These are phyloP conservation scores for Heliconius eleuchia DNA, from an alignment of 1,140 invertebrate genomes.

Conservation along the genomic window DNA sequence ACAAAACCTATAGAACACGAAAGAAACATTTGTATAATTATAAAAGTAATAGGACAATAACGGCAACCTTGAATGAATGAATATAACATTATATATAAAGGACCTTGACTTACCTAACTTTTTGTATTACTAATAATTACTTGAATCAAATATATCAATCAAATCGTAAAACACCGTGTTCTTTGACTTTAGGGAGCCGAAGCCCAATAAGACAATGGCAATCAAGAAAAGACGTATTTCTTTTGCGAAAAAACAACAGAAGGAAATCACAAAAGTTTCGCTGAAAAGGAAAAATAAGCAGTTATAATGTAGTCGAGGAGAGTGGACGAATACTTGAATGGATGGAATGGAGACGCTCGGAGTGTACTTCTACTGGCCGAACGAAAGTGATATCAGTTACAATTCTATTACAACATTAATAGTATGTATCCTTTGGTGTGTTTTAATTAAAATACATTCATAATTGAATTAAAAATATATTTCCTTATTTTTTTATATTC, in stretches of 20 bases:
- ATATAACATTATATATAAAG: too few species aligned
- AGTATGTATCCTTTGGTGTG: too few species aligned
- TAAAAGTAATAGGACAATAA: too few species aligned
- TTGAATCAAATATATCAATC: conserved; percentile 20
- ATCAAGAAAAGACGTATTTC: conserved; percentile 26
- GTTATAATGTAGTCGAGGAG: conserved; percentile 19
- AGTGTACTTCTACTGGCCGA: neutral
- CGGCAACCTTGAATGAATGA: too few species aligned
- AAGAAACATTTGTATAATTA: too few species aligned
- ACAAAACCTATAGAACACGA: too few species aligned
- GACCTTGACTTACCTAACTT: neutral
- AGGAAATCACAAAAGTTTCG: conserved; percentile 21
- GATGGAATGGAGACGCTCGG: neutral
- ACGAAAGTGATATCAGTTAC: neutral
- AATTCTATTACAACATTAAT: neutral
- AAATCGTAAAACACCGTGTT: neutral
- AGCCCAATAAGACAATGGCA: conserved; percentile 27
- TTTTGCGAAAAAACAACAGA: conserved; percentile 25
- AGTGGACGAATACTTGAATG: conserved; percentile 15
- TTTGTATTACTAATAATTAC: neutral
- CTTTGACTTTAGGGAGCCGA: conserved; percentile 12
- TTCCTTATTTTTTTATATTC: too few species aligned
- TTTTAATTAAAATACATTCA: too few species aligned
- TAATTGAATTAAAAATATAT: too few species aligned
- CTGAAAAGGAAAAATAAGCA: conserved; percentile 16